Conservation (phyloP, 2,888 invertebrate genomes). For the Buathra laborator region DNA sequence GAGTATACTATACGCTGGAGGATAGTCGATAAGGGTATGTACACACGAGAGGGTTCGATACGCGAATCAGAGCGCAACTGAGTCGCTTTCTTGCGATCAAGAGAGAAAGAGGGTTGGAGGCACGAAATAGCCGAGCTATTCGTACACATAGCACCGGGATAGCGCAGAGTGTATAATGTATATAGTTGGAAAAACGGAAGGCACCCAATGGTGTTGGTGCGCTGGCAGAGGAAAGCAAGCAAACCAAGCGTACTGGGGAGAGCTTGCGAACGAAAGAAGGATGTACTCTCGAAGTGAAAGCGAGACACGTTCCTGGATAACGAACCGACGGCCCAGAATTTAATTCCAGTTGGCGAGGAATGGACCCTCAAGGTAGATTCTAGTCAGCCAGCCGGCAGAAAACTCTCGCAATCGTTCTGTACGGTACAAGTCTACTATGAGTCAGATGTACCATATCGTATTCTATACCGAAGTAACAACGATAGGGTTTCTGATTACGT, state of each 20-base stretch:
- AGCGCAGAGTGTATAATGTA: slow-evolving; percentile 46
- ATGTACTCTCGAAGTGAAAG: slow-evolving; percentile 65
- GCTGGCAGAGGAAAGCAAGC: slow-evolving; percentile 10
- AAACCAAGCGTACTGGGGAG: slow-evolving; percentile 16
- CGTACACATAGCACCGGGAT: slow-evolving; percentile 47
- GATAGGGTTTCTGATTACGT: slow-evolving; percentile 29
- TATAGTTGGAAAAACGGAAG: slow-evolving; percentile 35
- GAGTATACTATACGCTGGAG: slow-evolving; percentile 42
- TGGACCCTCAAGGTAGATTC: slow-evolving; percentile 43
- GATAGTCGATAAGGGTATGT: slow-evolving; percentile 48
- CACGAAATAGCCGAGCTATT: slow-evolving; percentile 40
- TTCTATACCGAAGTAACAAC: slow-evolving; percentile 19
- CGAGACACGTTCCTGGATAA: slow-evolving; percentile 72
- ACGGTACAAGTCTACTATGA: neutral
- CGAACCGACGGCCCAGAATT: slow-evolving; percentile 71
- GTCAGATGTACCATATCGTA: slow-evolving; percentile 13
- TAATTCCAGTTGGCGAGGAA: slow-evolving; percentile 66
- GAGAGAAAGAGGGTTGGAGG: slow-evolving; percentile 10
- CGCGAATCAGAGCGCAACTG: slow-evolving; percentile 58
- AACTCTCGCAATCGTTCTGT: slow-evolving; percentile 15
- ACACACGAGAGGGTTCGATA: slow-evolving; percentile 61
- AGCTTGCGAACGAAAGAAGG: slow-evolving; percentile 51
- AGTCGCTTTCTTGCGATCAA: slow-evolving; percentile 33
- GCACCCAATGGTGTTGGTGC: slow-evolving; percentile 24
- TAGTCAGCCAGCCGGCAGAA: slow-evolving; percentile 37